A percentile compares a stretch with the other conserved stretches of the same genome.
phyloP scores from a whole-genome alignment of 2,797 vertebrate genomes.

The Syngnathus rostellatus region DNA sequence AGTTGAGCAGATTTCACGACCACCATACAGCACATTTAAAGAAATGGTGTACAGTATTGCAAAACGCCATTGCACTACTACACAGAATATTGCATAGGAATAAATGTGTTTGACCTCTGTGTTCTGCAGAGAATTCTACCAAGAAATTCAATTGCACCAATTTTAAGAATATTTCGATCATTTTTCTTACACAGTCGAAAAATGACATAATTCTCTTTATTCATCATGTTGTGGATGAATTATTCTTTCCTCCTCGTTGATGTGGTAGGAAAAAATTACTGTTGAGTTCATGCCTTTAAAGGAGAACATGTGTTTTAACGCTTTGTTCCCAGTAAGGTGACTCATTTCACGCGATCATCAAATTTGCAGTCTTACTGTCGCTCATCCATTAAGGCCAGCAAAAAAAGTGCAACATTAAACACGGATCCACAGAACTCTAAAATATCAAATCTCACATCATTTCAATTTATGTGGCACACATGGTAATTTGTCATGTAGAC shows the following conservation, averaged over 20 bases:
- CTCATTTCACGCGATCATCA: constrained; percentile 36
- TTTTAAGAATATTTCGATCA: no score
- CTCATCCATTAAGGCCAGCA: background rate
- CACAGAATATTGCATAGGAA: background rate
- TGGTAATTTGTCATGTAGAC: constrained; percentile 16
- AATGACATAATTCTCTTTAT: background rate
- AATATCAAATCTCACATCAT: background rate
- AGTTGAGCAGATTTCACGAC: no score
- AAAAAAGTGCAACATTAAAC: background rate
- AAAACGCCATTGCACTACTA: no score
- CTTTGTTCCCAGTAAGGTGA: constrained; percentile 44
- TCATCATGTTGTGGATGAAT: background rate
- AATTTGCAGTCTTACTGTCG: background rate
- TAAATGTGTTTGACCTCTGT: background rate
- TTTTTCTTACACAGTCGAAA: no score
- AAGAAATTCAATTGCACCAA: background rate
- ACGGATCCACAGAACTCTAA: background rate
- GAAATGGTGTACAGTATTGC: no score
- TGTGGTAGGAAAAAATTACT: background rate
- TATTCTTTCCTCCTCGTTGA: background rate
- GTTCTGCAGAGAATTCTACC: background rate
- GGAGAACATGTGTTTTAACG: constrained; percentile 10
- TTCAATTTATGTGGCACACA: background rate
- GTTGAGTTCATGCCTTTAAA: constrained; percentile 10
- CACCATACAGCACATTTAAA: no score